These are phyloP conservation scores for Caenorhabditis wallacei DNA, from an alignment of 2,888 invertebrate species.

Conservation along the genomic window DNA sequence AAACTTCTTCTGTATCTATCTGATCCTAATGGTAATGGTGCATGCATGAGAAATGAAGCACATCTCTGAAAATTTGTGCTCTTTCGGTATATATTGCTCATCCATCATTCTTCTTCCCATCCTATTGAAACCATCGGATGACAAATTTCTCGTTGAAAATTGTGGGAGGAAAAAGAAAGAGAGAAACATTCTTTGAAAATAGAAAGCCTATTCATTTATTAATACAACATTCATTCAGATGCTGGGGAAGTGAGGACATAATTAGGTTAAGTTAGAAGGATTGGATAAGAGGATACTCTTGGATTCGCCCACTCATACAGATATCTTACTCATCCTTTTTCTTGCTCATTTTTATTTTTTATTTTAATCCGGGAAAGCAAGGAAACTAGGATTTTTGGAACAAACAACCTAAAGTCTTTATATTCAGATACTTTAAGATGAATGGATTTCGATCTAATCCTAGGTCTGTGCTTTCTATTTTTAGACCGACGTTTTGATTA, in stretches of 20 bases:
- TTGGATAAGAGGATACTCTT: background rate
- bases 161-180: slow-evolving; percentile 10
- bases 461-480: too few species aligned
- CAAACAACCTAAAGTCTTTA: too few species aligned
- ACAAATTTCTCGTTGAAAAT: slow-evolving; percentile 18
- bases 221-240: slow-evolving; percentile 13
- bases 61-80: background rate
- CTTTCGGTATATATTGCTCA: slow-evolving; percentile 13
- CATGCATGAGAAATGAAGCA: too few species aligned
- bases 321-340: slow-evolving; percentile 9
- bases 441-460: too few species aligned
- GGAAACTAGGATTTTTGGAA: background rate
- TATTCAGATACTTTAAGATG: too few species aligned
- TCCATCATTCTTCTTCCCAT: slow-evolving; percentile 8
- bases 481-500: too few species aligned
- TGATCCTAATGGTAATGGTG: too few species aligned
- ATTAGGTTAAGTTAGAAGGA: slow-evolving; percentile 22
- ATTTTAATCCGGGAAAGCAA: background rate
- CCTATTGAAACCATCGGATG: slow-evolving; percentile 4
- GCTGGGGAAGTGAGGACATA: background rate
- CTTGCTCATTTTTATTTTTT: background rate
- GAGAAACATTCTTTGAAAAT: background rate
- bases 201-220: slow-evolving; percentile 25
- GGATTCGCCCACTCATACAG: slow-evolving; percentile 3
- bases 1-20: too few species aligned